phyloP scores from a whole-genome alignment of 2,113 vertebrate species.

The Phocoena sinus region DNA sequence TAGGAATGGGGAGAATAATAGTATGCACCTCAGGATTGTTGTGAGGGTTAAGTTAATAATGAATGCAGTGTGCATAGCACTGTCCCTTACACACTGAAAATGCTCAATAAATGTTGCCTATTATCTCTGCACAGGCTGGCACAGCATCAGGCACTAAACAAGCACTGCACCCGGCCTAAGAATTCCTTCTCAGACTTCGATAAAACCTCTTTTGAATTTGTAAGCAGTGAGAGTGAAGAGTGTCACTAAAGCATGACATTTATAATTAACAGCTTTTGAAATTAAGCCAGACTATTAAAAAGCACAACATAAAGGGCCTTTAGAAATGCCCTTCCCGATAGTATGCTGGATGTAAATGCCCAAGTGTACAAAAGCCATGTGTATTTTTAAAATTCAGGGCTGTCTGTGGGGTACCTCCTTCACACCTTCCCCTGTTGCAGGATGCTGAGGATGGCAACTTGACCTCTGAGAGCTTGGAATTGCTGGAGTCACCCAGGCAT shows the following conservation, averaged over 20 bases:
- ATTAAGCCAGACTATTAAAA: conserved; percentile 39
- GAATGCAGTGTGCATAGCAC: not conserved
- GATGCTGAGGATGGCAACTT: not conserved
- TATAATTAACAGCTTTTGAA: conserved; percentile 30
- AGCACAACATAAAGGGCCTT: not conserved
- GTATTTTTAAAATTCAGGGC: not conserved
- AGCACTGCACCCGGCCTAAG: not conserved
- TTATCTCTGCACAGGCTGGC: conserved; percentile 1
- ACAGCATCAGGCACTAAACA: not conserved
- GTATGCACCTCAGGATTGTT: no score
- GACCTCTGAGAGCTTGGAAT: not conserved
- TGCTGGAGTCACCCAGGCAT: not conserved
- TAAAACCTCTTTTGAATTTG: not conserved
- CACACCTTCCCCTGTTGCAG: not conserved
- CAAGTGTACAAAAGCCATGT: not conserved
- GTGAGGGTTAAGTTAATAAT: not conserved
- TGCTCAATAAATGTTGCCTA: not conserved
- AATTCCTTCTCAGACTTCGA: not conserved
- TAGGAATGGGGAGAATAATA: not conserved
- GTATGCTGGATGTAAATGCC: not conserved
- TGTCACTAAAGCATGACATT: not conserved
- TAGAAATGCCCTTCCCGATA: not conserved
- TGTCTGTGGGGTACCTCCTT: not conserved
- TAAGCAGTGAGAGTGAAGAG: not conserved
- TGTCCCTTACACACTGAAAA: not conserved